Base-by-base conservation (phyloP, 23 tunicate species). In the Botrylloides violaceus region DNA sequence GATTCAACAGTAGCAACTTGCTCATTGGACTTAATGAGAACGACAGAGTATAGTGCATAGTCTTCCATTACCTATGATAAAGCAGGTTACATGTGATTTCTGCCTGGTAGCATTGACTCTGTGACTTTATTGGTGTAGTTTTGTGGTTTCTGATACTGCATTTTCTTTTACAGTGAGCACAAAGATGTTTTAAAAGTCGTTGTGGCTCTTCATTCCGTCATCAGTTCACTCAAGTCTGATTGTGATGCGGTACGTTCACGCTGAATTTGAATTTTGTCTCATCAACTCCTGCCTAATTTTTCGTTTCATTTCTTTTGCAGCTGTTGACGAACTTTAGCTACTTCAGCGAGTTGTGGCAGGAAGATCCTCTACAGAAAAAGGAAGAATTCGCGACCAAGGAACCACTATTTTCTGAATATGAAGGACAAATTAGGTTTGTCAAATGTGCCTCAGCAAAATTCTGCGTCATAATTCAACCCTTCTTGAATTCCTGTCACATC, bases 111-210 rank as follows among this genome's bases (percentile, higher is more conserved):
- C n/a, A n/a, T n/a, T n/a, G n/a, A n/a, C n/a, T n/a, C n/a, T n/a
- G n/a, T n/a, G n/a, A n/a, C n/a, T n/a, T n/a, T n/a, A n/a, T n/a
- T n/a, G n/a, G n/a, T n/a, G n/a, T n/a, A n/a, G n/a, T n/a, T n/a
- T n/a, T n/a, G n/a, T n/a, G n/a, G n/a, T n/a, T n/a, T n/a, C n/a
- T n/a, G n/a, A n/a, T n/a, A n/a, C n/a, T n/a, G n/a, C n/a, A n/a
- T n/a, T n/a, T n/a, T n/a, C n/a, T n/a, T n/a, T 70, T 72, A 43
- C 74, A 90, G 99, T 36, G 99, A 95, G 72, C 99, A 95, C 80
- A 95, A 95, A 68, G 99, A 95, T 58, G 99, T 95, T 35, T 58
- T 87, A 32, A 95, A 95, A 49, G 85, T 89, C 48, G 92, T 95
- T 48, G 95, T 95, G 23, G 92, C 96, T 62, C 76, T 95, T 71